Percentiles rank a stretch among this genome's conserved stretches.
Evolutionary conservation across 92 coral and sea anemone species (phyloP).

Genomic region (Phenganax subtilis): DNA sequence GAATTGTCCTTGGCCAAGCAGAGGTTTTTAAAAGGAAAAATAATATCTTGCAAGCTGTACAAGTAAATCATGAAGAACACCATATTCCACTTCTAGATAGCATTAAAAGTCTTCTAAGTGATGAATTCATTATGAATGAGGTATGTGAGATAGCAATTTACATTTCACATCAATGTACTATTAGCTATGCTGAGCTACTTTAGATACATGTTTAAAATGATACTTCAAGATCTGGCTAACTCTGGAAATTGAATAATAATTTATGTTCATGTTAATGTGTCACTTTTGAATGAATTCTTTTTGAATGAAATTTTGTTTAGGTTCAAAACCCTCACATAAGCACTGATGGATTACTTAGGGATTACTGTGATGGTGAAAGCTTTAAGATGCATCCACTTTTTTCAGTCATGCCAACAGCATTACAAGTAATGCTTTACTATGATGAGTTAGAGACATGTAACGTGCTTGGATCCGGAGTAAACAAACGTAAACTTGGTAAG

Average conservation of each 20-base stretch:
- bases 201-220: too few relatives aligned
- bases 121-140: conserved; percentile 8
- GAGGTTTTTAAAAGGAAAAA: not conserved
- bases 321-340: not conserved
- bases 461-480: not conserved
- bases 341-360: not conserved
- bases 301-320: not conserved
- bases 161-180: not conserved
- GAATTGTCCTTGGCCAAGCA: not conserved
- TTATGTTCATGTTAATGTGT: too few relatives aligned
- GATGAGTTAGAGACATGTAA: conserved; percentile 7
- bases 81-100: not conserved
- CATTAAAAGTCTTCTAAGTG: not conserved
- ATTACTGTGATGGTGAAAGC: conserved; percentile 12
- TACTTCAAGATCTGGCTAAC: too few relatives aligned
- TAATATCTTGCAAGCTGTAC: not conserved
- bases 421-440: not conserved
- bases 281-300: too few relatives aligned
- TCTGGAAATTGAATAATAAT: too few relatives aligned
- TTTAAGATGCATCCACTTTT: not conserved
- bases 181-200: too few relatives aligned
- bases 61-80: not conserved
- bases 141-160: not conserved
- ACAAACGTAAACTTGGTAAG: not conserved
- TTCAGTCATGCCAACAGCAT: not conserved